These are phyloP conservation scores for Augochlora pura DNA, from an alignment of 1,140 invertebrate genomes.

Conservation along the genomic window DNA sequence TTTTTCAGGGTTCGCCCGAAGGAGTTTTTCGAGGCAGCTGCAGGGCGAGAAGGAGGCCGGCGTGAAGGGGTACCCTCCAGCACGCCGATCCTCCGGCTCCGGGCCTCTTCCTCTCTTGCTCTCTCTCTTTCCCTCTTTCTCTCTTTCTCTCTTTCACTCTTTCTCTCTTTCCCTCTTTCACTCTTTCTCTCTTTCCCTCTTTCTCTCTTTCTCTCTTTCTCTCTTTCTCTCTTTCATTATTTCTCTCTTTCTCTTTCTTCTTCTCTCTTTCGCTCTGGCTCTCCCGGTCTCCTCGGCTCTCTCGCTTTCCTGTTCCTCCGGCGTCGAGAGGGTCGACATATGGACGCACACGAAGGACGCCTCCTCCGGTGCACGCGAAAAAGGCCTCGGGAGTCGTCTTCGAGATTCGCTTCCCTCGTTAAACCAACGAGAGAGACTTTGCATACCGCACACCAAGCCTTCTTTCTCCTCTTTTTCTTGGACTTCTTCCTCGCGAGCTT, in stretches of 20 bases:
- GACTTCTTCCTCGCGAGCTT: not conserved
- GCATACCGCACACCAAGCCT: conserved; percentile 66
- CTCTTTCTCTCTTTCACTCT: not conserved
- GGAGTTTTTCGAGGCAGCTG: conserved; percentile 69
- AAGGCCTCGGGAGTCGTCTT: conserved; percentile 69
- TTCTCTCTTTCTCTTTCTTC: not conserved
- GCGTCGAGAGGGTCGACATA: conserved; percentile 59
- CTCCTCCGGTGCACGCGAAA: conserved; percentile 60
- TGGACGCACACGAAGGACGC: conserved; percentile 65
- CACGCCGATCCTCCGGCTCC: conserved; percentile 30
- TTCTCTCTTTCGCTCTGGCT: conserved; percentile 1
- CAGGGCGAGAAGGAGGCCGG: conserved; percentile 44
- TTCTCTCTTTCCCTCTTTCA: conserved; percentile 2
- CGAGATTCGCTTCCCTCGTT: conserved; percentile 78
- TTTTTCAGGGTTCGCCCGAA: conserved; percentile 70
- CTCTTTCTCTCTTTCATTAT: not conserved
- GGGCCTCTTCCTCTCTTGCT: conserved; percentile 23
- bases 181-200: conserved; percentile 14
- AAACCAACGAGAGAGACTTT: conserved; percentile 78
- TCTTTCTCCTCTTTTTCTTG: not conserved
- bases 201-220: conserved; percentile 13
- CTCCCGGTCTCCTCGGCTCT: conserved; percentile 4
- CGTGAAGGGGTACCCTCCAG: conserved; percentile 36
- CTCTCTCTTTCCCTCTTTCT: not conserved
- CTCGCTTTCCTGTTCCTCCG: conserved; percentile 2